Evolutionary conservation across 2,113 vertebrate species (phyloP).

Genomic region (Halcyon malimbica): DNA sequence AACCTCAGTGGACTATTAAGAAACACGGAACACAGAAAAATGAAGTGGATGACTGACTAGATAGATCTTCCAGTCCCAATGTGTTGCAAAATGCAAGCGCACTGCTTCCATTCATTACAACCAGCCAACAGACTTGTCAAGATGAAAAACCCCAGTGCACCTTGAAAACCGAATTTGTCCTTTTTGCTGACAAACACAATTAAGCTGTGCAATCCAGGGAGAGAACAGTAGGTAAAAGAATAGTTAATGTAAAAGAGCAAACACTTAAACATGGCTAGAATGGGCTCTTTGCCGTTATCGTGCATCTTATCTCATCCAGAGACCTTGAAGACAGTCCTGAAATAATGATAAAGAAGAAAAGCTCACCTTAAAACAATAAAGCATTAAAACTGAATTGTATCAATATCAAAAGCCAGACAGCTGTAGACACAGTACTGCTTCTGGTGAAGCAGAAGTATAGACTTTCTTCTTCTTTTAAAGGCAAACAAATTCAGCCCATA

Average conservation of each 20-base stretch:
- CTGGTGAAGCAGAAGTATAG: neutral
- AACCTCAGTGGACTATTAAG: neutral
- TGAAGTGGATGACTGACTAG: neutral
- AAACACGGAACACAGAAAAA: neutral
- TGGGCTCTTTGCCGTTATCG: neutral
- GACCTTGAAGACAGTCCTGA: neutral
- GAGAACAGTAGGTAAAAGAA: neutral
- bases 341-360: neutral
- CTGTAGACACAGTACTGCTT: neutral
- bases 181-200: constrained; percentile 15
- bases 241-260: neutral
- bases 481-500: neutral
- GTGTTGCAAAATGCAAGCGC: constrained; percentile 1
- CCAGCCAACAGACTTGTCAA: neutral
- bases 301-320: neutral
- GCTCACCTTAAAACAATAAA: neutral
- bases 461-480: neutral
- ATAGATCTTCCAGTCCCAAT: neutral
- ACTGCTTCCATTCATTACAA: neutral
- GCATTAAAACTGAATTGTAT: neutral
- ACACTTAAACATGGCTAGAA: neutral
- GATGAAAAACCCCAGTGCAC: neutral
- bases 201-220: neutral
- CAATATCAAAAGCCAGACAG: neutral
- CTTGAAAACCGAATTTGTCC: neutral